Evolutionary conservation across 2,113 vertebrate species (phyloP), one percentile per base, ranked within the genome.

Genomic region (Microtus oregoni): DNA sequence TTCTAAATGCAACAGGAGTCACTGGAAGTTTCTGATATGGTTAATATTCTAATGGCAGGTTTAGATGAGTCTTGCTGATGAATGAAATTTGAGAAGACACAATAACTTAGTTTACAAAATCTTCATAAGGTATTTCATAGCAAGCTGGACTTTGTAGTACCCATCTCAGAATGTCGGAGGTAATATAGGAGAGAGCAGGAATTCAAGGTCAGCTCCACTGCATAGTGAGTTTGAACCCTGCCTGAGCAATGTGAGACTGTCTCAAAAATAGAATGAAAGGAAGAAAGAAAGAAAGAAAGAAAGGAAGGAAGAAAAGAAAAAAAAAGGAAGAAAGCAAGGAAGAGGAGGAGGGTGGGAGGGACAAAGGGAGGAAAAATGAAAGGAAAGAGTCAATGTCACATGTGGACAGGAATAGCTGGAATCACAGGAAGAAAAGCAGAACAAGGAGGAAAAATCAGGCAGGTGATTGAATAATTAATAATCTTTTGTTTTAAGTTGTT

Each of bases 61-160:
- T 15, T 81, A n/a, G n/a, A n/a, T n/a, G n/a, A n/a, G 6, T 47
- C 15, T 94, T 68, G 5, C 32, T 93, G 32, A 19, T 44, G 63
- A 96, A n/a, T 82, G 24, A 89, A 92, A 87, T n/a, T 73, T 86
- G 30, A 55, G 88, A 85, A 72, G 55, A 65, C 12, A 70, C 28
- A 81, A 86, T 91, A 86, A 13, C 32, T 65, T 92, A 73, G 7
- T 68, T 75, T 24, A 73, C 3, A 76, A 70, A 89, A 9, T 55
- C 26, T 86, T 58, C 3, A 63, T 10, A 96, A 85, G 68, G 78
- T 3, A 86, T 76, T 11, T 11, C 63, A 7, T 44, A n/a, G 1
- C 30, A 76, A 26, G 30, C 3, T 50, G 10, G 17, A 3, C 30
- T 52, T 65, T 20, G 32, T 52, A 20, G 65, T 30, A 19, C 4